These are phyloP conservation scores for Chondrosia reniformis DNA, from an alignment of 37 sponge, comb jelly and placozoan species.

Conservation along the genomic window DNA sequence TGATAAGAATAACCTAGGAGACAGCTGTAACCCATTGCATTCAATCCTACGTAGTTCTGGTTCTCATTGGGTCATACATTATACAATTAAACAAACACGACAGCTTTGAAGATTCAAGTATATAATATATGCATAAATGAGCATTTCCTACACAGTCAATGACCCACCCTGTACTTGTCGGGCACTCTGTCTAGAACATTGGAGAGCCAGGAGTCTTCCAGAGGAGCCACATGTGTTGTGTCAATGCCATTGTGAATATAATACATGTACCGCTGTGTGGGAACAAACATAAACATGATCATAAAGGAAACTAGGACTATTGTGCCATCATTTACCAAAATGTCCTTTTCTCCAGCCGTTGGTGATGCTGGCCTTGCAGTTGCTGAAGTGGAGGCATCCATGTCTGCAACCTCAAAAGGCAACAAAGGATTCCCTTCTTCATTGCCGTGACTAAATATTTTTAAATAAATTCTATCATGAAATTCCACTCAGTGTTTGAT, in stretches of 20 bases:
- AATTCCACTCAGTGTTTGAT: too few species aligned
- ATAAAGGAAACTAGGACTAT: not conserved
- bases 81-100: too few species aligned
- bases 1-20: too few species aligned
- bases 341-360: slow-evolving; percentile 72
- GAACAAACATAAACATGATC: not conserved
- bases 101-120: too few species aligned
- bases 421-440: too few species aligned
- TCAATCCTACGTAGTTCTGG: too few species aligned
- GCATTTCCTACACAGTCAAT: too few species aligned
- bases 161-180: not conserved
- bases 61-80: too few species aligned
- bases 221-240: slow-evolving; percentile 93
- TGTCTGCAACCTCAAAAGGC: slow-evolving; percentile 25
- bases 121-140: too few species aligned
- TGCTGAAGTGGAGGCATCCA: not conserved
- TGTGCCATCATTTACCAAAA: slow-evolving; percentile 49
- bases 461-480: not conserved
- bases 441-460: slow-evolving; percentile 17
- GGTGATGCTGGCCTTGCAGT: slow-evolving; percentile 37
- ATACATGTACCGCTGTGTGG: slow-evolving; percentile 89
- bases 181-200: slow-evolving; percentile 59
- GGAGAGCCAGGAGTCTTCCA: slow-evolving; percentile 93
- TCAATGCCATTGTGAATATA: slow-evolving; percentile 98
- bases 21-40: too few species aligned